Evolutionary conservation across 2,113 vertebrate genomes (phyloP), one percentile per base, ranked within the genome.

Genomic region (Balaenoptera acutorostrata): DNA sequence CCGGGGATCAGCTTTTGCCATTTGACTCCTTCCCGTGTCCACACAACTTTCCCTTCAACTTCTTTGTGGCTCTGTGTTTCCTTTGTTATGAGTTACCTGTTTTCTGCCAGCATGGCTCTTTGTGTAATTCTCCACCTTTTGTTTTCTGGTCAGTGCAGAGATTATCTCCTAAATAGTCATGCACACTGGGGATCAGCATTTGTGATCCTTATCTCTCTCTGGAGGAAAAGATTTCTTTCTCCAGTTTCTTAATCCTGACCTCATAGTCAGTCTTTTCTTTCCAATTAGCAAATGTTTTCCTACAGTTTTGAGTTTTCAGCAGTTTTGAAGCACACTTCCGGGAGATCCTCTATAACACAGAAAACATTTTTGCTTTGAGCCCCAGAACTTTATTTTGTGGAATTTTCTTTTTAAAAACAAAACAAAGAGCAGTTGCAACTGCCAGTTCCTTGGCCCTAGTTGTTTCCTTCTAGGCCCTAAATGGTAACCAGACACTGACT

Each of bases 401-500:
- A 92, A 91, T 96, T 96, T 90, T 89, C 91, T 84, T 93, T 80
- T 92, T 96, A 81, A 81, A 85, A 3, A 52, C 18, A 84, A 93
- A 97, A 97, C 94, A 98, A 97, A 97, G 91, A 97, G 13, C 61
- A 75, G n/a, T 94, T 44, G 68, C 90, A 88, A 74, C 15, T 57
- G 90, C 94, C 93, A 93, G 90, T 90, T 97, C 29, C 66, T 78
- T 81, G n/a, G 64, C 85, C 59, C 91, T 97, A 33, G 83, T 78
- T 89, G 57, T 91, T 95, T 69, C 74, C 88, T 95, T 64, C 69
- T 95, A 80, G 97, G 31, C 68, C 77, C 90, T 86, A 97, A 97
- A 95, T 97, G 96, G 97, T 84, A 93, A 98, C 81, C 90, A 97
- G 95, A 96, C 36, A 61, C 84, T 87, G 89, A 93, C 63, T 96